Evolutionary conservation across 1,140 invertebrate species (phyloP).

Genomic region (Eurytemora carolleeae): DNA sequence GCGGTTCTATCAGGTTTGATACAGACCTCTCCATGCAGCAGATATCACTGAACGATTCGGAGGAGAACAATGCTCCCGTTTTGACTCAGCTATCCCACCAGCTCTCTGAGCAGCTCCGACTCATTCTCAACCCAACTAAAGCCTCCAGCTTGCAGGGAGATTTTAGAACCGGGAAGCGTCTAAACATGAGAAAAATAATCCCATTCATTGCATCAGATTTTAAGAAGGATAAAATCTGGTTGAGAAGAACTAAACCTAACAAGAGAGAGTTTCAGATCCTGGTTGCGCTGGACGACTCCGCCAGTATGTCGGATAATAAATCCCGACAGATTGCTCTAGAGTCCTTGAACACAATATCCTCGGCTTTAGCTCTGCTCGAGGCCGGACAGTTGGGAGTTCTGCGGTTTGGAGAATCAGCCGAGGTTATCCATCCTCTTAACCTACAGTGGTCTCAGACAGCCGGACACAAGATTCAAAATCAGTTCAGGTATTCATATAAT

Average conservation of each 20-base stretch:
- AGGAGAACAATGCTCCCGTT: constrained; percentile 9
- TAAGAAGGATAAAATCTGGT: constrained; percentile 97
- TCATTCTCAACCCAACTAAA: constrained; percentile 85
- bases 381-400: constrained; percentile 73
- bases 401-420: constrained; percentile 71
- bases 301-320: constrained; percentile 36
- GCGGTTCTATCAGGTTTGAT: constrained; percentile 44
- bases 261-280: constrained; percentile 92
- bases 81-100: constrained; percentile 47
- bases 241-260: constrained; percentile 79
- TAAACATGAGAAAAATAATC: constrained; percentile 94
- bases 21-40: background rate
- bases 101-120: constrained; percentile 72
- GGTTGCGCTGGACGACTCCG: constrained; percentile 90
- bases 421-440: constrained; percentile 60
- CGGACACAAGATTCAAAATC: constrained; percentile 34
- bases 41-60: constrained; percentile 5
- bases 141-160: constrained; percentile 77
- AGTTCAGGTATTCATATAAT: background rate
- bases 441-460: constrained; percentile 62
- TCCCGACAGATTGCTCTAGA: constrained; percentile 60
- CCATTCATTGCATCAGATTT: constrained; percentile 97
- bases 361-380: constrained; percentile 76
- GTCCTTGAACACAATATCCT: constrained; percentile 72
- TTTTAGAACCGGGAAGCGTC: constrained; percentile 82